A percentile compares a stretch with the other conserved stretches of the same genome.
phyloP scores from a whole-genome alignment of 2,888 invertebrate genomes.

The Standfussiana lucernea region DNA sequence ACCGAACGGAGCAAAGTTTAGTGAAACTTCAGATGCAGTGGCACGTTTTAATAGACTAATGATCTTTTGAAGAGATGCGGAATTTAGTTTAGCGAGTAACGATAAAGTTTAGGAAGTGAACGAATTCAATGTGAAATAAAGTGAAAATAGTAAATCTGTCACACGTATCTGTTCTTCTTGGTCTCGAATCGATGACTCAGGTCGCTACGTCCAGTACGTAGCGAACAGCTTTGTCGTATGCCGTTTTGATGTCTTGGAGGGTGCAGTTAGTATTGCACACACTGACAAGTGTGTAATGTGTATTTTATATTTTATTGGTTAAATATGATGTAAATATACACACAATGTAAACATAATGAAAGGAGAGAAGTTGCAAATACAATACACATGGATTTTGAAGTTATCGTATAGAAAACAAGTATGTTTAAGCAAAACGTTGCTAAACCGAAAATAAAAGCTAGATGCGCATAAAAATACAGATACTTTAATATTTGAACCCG shows the following conservation, averaged over 20 bases:
- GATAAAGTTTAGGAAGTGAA: background rate
- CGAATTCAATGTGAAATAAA: background rate
- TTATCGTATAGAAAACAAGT: background rate
- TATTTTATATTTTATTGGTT: background rate
- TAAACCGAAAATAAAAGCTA: background rate
- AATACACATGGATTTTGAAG: too few relatives aligned
- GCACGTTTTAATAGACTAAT: slow-evolving; percentile 33
- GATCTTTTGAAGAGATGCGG: slow-evolving; percentile 13
- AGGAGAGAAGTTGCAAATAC: too few relatives aligned
- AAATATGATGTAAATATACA: too few relatives aligned
- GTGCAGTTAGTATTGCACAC: background rate
- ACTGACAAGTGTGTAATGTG: background rate
- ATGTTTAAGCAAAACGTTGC: background rate
- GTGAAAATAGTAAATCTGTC: background rate
- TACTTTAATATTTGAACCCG: background rate
- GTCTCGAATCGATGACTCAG: background rate
- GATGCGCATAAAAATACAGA: background rate
- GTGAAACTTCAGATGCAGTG: slow-evolving; percentile 46
- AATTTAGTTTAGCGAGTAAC: background rate
- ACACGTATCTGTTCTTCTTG: background rate
- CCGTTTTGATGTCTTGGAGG: background rate
- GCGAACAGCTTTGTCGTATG: background rate
- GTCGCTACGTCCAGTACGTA: too few relatives aligned
- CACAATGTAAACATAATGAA: too few relatives aligned
- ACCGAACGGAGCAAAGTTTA: slow-evolving; percentile 34